Evolutionary conservation across 1,140 invertebrate genomes (phyloP).

Genomic region (Drosophila paulistorum): DNA sequence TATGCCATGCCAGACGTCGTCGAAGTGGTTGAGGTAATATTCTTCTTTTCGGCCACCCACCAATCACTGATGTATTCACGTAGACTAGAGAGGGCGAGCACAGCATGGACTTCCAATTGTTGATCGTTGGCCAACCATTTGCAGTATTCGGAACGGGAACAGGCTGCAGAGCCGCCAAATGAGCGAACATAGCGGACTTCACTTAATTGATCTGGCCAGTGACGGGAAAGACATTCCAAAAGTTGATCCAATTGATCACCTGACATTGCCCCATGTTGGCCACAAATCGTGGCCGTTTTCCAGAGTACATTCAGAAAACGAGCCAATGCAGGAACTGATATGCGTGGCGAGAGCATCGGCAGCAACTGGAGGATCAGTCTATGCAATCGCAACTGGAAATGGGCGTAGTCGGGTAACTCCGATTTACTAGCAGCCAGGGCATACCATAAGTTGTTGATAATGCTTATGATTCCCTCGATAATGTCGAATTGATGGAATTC

Average conservation of each 20-base stretch:
- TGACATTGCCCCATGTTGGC: constrained; percentile 46
- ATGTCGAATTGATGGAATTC: constrained; percentile 81
- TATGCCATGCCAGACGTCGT: constrained; percentile 1
- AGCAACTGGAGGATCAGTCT: constrained; percentile 59
- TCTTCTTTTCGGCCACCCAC: constrained; percentile 49
- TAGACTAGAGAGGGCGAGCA: constrained; percentile 67
- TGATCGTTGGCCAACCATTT: constrained; percentile 52
- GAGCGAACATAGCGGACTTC: constrained; percentile 53
- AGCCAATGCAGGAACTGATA: constrained; percentile 53
- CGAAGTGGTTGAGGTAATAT: background rate
- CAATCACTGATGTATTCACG: constrained; percentile 61
- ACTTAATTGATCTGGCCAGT: constrained; percentile 58
- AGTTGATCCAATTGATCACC: constrained; percentile 50
- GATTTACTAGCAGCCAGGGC: constrained; percentile 59
- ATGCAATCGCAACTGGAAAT: constrained; percentile 58
- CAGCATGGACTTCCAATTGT: constrained; percentile 44
- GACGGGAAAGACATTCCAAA: constrained; percentile 59
- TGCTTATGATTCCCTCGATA: constrained; percentile 78
- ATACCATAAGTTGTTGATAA: constrained; percentile 79
- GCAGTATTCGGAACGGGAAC: constrained; percentile 55
- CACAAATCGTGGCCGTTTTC: constrained; percentile 48
- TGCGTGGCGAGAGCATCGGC: constrained; percentile 64
- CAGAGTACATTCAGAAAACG: constrained; percentile 72
- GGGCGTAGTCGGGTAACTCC: constrained; percentile 54
- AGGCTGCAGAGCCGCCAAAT: constrained; percentile 61